Evolutionary conservation across 2,113 vertebrate genomes (phyloP), one percentile per base, ranked within the genome.

Genomic region (Nettapus auritus): DNA sequence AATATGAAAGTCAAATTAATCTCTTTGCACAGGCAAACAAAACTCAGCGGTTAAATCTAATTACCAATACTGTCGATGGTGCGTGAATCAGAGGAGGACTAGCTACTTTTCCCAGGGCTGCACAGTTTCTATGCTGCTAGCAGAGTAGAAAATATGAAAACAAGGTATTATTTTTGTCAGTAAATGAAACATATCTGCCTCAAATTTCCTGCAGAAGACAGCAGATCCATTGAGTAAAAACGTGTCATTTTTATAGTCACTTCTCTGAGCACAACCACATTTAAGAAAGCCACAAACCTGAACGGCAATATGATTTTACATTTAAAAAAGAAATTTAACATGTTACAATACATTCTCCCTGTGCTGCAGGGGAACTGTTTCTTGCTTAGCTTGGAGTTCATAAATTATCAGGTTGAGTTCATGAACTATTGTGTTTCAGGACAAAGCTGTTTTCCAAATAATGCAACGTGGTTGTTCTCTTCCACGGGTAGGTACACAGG

Each of bases 101-200:
- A 77, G 73, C 48, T 90, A 8, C 77, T 86, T 95, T 90, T 89
- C 92, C 77, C 86, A 94, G 40, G 81, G 69, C 63, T 78, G 77
- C 69, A 69, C n/a, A 80, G 34, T 55, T 86, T 76, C 83, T 94
- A 50, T 0, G 6, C 68, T 81, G 79, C 82, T 87, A 86, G 57
- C 21, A 4, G 74, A 88, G 70, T 79, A 93, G 80, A 77, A 96
- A 96, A 95, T 93, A 90, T 31, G 91, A 94, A 95, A 94, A 64
- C 73, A 96, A 80, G 40, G 69, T 66, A 94, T 88, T 94, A 93
- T 97, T 95, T 94, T 97, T 93, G 83, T 76, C 90, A 66, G 86
- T 89, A 97, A 96, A 96, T 96, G 95, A 94, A 97, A 96, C 94
- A 96, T 94, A 90, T 93, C 90, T 88, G 80, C 94, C 86, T 96